phyloP scores from a whole-genome alignment of 2,797 vertebrate species.

The Hypotaenidia okinawae region DNA sequence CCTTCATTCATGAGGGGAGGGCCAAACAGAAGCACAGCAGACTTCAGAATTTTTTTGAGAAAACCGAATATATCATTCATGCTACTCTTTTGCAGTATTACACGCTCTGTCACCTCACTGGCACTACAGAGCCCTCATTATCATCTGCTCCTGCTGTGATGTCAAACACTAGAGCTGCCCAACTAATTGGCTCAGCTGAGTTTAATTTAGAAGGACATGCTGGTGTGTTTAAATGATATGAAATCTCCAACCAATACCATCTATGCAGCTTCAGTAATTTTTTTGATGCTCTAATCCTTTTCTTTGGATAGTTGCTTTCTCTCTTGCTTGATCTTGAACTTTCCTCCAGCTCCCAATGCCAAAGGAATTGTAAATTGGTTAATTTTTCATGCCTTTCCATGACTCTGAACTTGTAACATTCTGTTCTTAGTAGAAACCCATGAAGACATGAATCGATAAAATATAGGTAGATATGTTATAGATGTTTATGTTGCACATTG shows the following conservation, averaged over 20 bases:
- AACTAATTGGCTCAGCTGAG: not conserved
- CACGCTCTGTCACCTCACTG: not conserved
- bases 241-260: not conserved
- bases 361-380: not conserved
- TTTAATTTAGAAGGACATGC: not conserved
- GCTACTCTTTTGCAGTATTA: not conserved
- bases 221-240: not conserved
- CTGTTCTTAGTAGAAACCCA: not conserved
- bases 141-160: not conserved
- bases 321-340: not conserved
- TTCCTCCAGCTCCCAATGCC: accelerated
- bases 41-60: not conserved
- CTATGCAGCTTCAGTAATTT: not conserved
- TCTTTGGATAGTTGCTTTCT: not conserved
- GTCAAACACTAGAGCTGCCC: not conserved
- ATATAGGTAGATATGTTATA: not conserved
- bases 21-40: not conserved
- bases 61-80: accelerated
- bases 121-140: accelerated
- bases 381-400: not conserved
- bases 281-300: not conserved
- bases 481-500: accelerated
- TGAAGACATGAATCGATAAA: not conserved
- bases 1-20: not conserved
- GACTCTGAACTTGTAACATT: not conserved